These are phyloP conservation scores for Actinopyga echinites DNA, from an alignment of 53 echinoderm and acorn worm species.

Conservation along the genomic window DNA sequence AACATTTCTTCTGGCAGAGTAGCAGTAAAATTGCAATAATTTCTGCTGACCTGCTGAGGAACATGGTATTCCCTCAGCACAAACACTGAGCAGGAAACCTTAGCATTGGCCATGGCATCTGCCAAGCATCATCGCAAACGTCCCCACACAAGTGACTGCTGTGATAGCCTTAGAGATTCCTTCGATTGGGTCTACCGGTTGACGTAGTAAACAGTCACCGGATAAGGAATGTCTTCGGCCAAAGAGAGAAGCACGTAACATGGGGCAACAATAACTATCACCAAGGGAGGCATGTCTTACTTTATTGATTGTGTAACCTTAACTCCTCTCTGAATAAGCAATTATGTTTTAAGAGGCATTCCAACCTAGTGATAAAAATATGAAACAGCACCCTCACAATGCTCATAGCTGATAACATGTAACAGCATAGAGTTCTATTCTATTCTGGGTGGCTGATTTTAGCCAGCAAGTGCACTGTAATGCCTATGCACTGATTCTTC, in stretches of 20 bases:
- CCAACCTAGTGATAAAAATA: neutral
- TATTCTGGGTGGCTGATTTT: no score
- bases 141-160: slow-evolving; percentile 2
- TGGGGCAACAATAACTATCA: neutral
- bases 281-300: neutral
- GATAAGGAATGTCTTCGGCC: slow-evolving; percentile 7
- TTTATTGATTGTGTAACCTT: slow-evolving; percentile 28
- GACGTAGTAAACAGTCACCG: slow-evolving; percentile 8
- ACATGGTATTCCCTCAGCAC: slow-evolving; percentile 19
- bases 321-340: neutral
- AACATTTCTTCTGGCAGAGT: slow-evolving; percentile 23
- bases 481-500: no score
- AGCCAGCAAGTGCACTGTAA: no score
- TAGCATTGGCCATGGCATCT: slow-evolving; percentile 31
- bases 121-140: slow-evolving; percentile 6
- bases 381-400: slow-evolving; percentile 6
- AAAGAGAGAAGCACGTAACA: neutral
- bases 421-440: no score
- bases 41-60: slow-evolving; percentile 25
- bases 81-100: neutral
- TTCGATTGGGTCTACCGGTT: neutral
- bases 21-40: neutral
- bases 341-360: no score
- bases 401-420: neutral
- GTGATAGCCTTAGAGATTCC: slow-evolving; percentile 11